These are phyloP conservation scores for Sprattus sprattus DNA, from an alignment of 2,113 vertebrate genomes.

Conservation along the genomic window DNA sequence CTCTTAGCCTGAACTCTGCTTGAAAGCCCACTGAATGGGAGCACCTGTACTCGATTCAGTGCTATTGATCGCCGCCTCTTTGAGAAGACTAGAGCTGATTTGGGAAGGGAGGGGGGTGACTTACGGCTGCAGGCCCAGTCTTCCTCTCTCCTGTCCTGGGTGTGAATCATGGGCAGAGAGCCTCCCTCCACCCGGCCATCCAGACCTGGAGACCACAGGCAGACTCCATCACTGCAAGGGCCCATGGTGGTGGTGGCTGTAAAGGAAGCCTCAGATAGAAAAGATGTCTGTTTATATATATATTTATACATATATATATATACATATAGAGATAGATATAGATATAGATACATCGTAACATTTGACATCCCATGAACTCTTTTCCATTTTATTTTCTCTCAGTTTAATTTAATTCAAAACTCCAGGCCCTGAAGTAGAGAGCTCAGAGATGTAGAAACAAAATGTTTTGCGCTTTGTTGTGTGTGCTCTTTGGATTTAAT, in stretches of 20 bases:
- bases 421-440: too few relatives aligned
- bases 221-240: background rate
- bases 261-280: background rate
- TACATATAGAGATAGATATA: too few relatives aligned
- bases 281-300: too few relatives aligned
- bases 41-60: background rate
- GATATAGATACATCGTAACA: too few relatives aligned
- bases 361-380: too few relatives aligned
- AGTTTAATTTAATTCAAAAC: too few relatives aligned
- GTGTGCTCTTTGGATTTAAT: too few relatives aligned
- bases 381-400: too few relatives aligned
- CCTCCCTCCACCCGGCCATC: background rate
- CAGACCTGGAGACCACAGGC: background rate
- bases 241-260: too few relatives aligned
- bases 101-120: background rate
- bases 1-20: background rate
- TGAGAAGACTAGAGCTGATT: background rate
- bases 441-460: too few relatives aligned
- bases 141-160: background rate
- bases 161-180: background rate
- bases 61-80: background rate
- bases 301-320: too few relatives aligned
- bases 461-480: too few relatives aligned
- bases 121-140: background rate
- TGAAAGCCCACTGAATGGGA: slow-evolving; percentile 5